Evolutionary conservation across 2,888 invertebrate species (phyloP), one percentile per base, ranked within the genome.

Genomic region (Chirona hameri): DNA sequence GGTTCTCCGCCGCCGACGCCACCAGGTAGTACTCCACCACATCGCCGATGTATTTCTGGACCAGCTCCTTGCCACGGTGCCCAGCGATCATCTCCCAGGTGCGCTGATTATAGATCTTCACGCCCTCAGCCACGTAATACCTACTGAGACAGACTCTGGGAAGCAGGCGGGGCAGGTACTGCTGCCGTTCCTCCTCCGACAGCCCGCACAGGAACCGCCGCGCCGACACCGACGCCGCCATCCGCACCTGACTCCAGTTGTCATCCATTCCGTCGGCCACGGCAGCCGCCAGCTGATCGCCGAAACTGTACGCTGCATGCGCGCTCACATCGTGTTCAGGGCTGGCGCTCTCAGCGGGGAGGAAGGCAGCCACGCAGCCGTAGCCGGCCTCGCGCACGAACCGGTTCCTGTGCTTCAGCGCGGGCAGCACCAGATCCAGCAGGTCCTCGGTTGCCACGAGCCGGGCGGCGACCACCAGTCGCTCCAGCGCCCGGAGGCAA

Each of bases 111-210:
- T 90, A 90, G 48, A 90, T 88, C 48, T 90, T 86, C 7, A 91
- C 90, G 46, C 90, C 90, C 85, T 90, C 90, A 52, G 90, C 90
- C 55, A 90, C 88, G 86, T 90, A 90, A 85, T 90, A 90, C 84
- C 90, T 88, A 86, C 90, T 91, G 29, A 91, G 87, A 86, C 91
- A 91, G 87, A 91, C 88, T 83, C 88, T 87, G 29, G 91, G 90
- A 69, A 91, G 86, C 21, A 91, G 86, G 12, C 87, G 85, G 15
- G 89, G 87, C 85, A 87, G 90, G 85, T 89, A 90, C 65, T 87
- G 86, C 83, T 88, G 87, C 84, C 89, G 85, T 15, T 84, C 83
- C 18, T 76, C 79, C 18, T 82, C 52, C 5, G 85, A 83, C 52
- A 85, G 82, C 10, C 83, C 83, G 27, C 83, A 82, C 29, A 85